Evolutionary conservation across 2,797 vertebrate genomes (phyloP).

Genomic region (Amazona finschi): DNA sequence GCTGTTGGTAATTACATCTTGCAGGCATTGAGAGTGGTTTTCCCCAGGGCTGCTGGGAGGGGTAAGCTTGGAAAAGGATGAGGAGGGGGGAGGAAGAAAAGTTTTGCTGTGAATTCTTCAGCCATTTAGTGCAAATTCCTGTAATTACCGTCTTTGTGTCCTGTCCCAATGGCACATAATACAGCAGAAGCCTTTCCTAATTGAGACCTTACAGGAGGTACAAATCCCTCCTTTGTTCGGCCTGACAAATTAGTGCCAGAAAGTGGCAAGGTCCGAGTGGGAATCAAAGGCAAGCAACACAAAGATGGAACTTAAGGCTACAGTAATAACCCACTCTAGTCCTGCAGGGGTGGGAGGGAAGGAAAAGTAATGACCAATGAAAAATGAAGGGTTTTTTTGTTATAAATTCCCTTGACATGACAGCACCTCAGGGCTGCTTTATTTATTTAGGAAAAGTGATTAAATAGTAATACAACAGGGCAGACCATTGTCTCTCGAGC

Average conservation of each 20-base stretch:
- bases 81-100: slow-evolving; percentile 43
- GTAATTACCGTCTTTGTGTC: slow-evolving; percentile 86
- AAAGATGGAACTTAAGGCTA: slow-evolving; percentile 87
- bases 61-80: slow-evolving; percentile 54
- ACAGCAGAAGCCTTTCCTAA: slow-evolving; percentile 84
- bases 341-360: slow-evolving; percentile 67
- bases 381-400: slow-evolving; percentile 77
- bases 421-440: slow-evolving; percentile 82
- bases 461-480: slow-evolving; percentile 84
- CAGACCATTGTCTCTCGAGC: slow-evolving; percentile 71
- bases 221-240: slow-evolving; percentile 86
- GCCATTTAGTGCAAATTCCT: slow-evolving; percentile 85
- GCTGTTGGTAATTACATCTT: slow-evolving; percentile 67
- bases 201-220: slow-evolving; percentile 85
- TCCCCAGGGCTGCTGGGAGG: slow-evolving; percentile 58
- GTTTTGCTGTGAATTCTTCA: slow-evolving; percentile 84
- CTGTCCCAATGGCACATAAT: slow-evolving; percentile 81
- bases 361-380: slow-evolving; percentile 78
- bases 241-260: slow-evolving; percentile 89
- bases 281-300: slow-evolving; percentile 84
- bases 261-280: slow-evolving; percentile 84
- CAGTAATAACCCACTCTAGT: slow-evolving; percentile 86
- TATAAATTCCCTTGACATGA: slow-evolving; percentile 84
- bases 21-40: slow-evolving; percentile 45
- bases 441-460: slow-evolving; percentile 87